Base-by-base conservation (phyloP, 2,797 vertebrate genomes). In the Gouania willdenowi region DNA sequence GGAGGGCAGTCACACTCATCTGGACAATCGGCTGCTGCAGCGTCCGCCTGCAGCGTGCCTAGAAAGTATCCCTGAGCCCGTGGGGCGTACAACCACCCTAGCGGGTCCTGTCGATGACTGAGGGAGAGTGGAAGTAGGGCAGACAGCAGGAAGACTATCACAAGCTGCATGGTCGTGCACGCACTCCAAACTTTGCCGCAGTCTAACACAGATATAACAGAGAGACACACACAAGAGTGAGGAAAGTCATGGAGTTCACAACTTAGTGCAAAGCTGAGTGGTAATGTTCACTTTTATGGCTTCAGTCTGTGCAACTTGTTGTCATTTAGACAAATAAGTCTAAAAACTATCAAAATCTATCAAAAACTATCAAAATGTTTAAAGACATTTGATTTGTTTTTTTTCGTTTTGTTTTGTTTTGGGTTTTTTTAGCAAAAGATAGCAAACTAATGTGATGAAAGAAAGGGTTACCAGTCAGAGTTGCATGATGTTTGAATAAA, bases 1-100 rank as follows among this genome's bases (percentile, higher is more conserved):
- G 94, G 93, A 5, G 94, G 94, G 24, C 96, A 98, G 67, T 98
- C 95, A 1, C 96, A 98, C 62, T 92, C 91, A 0, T 87, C 87
- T 2, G 96, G 94, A 56, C 95, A 98, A 2, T 87, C 79, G 6
- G 89, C 88, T 11, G 89, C 85, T 1, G 60, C 12, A 12, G 20
- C 39, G 58, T 52, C 88, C 42, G 24, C 81, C 71, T 70, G 77
- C 31, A 91, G 77, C 0, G 79, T 71, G 19, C 80, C 81, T 0
- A 66, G 26, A 55, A 71, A 0, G 73, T 81, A 7, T 61, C 79
- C 75, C 7, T 87, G 87, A 56, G 81, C 82, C 5, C 85, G 80
- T n/a, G 85, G 61, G 47, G 86, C 83, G 8, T 92, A 87, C 44
- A 95, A 78, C 76, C 94, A 89, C 61, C 83, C 86, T 2, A 93